Conservation (phyloP, 2,797 vertebrate species). For the Poecilia wingei region DNA sequence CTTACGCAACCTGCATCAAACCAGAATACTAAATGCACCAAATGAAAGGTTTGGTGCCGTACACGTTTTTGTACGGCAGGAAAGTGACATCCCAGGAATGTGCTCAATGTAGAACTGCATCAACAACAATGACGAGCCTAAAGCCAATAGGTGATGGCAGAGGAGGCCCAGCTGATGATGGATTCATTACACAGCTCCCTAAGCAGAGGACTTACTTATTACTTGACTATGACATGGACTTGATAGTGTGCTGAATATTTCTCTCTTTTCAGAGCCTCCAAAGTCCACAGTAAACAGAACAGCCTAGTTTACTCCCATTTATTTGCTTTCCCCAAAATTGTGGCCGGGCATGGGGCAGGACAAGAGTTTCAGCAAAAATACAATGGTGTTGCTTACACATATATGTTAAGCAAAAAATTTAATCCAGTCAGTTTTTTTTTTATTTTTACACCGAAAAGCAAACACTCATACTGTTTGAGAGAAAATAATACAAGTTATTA, state of each 20-base stretch:
- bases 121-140: constrained; percentile 1
- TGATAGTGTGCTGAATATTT: background rate
- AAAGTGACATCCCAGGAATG: background rate
- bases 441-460: background rate
- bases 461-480: background rate
- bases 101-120: background rate
- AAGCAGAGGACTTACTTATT: constrained; percentile 26
- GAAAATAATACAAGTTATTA: background rate
- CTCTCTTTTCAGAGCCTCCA: background rate
- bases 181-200: constrained; percentile 39
- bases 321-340: background rate
- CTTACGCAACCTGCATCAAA: background rate
- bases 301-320: background rate
- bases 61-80: background rate
- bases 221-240: constrained; percentile 27
- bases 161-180: constrained; percentile 41
- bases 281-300: background rate
- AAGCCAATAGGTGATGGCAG: constrained; percentile 13
- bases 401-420: background rate
- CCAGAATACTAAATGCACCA: background rate
- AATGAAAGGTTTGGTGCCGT: background rate
- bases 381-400: background rate
- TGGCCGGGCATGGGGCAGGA: background rate
- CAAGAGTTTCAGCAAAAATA: background rate
- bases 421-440: background rate